A percentile compares a stretch with the other conserved stretches of the same genome.
phyloP scores from a whole-genome alignment of 2,113 vertebrate genomes.

The Pelvicachromis taeniatus region DNA sequence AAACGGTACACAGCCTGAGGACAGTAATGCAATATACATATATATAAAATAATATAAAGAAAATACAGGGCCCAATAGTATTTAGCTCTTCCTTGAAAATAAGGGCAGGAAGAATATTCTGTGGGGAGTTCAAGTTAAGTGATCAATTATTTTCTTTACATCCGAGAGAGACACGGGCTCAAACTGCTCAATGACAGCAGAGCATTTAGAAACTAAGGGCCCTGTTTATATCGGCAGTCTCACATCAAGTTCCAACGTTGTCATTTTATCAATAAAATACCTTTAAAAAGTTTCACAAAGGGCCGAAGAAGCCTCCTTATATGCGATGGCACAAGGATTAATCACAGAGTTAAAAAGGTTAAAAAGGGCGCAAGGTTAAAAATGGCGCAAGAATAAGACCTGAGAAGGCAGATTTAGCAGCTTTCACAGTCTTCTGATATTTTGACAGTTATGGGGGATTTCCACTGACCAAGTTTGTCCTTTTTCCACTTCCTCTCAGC shows the following conservation, averaged over 20 bases:
- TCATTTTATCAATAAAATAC: rapidly evolving
- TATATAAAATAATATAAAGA: no score
- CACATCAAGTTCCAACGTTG: no score
- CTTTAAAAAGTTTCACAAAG: background rate
- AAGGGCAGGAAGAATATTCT: background rate
- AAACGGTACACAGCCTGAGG: no score
- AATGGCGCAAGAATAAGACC: no score
- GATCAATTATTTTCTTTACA: background rate
- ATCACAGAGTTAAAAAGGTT: no score
- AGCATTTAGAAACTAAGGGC: background rate
- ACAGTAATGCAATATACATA: no score
- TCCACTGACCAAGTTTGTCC: no score
- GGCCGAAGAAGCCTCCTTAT: no score
- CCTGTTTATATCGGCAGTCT: no score
- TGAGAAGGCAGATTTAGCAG: rapidly evolving
- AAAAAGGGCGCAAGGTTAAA: background rate
- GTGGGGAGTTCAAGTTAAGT: background rate
- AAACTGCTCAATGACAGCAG: background rate
- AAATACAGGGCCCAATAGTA: background rate
- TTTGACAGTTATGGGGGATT: background rate
- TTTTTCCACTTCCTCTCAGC: no score
- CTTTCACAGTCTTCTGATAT: background rate
- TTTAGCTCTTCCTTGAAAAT: background rate
- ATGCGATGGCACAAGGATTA: no score
- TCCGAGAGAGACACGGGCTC: background rate